These are phyloP conservation scores for Propithecus deckenii DNA, from an alignment of 2,797 vertebrate genomes.

Conservation along the genomic window DNA sequence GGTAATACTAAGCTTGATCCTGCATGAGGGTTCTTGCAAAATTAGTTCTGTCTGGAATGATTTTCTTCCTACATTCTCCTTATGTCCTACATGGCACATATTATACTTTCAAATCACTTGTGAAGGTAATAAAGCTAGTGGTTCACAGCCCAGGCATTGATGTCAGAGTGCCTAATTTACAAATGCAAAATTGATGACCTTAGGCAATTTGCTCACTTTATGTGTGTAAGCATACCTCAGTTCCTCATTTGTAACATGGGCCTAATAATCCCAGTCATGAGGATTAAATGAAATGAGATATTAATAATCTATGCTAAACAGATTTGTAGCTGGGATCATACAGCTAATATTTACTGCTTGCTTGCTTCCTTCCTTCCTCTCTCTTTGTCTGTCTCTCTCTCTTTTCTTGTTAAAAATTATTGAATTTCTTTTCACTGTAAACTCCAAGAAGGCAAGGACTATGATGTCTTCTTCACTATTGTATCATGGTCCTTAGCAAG, in stretches of 20 bases:
- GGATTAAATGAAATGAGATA: neutral
- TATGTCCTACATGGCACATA: neutral
- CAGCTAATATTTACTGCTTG: neutral
- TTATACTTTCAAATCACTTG: neutral
- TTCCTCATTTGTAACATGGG: neutral
- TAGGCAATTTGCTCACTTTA: neutral
- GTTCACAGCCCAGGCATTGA: neutral
- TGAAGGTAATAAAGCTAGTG: neutral
- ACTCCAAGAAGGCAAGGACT: neutral
- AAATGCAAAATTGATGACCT: neutral
- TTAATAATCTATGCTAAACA: neutral
- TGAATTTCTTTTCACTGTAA: neutral
- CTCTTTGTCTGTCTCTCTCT: neutral
- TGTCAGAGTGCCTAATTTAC: neutral
- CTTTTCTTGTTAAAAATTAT: neutral
- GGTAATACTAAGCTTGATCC: neutral
- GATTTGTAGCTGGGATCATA: neutral
- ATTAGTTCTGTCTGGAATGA: neutral
- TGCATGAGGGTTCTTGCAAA: neutral
- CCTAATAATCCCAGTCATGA: neutral
- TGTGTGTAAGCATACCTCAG: neutral
- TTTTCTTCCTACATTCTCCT: neutral
- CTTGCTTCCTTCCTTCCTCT: neutral
- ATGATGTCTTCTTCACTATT: neutral
- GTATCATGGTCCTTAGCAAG: neutral